These are phyloP conservation scores for Drosophila bifasciata DNA, from an alignment of 1,140 invertebrate genomes.

Conservation along the genomic window DNA sequence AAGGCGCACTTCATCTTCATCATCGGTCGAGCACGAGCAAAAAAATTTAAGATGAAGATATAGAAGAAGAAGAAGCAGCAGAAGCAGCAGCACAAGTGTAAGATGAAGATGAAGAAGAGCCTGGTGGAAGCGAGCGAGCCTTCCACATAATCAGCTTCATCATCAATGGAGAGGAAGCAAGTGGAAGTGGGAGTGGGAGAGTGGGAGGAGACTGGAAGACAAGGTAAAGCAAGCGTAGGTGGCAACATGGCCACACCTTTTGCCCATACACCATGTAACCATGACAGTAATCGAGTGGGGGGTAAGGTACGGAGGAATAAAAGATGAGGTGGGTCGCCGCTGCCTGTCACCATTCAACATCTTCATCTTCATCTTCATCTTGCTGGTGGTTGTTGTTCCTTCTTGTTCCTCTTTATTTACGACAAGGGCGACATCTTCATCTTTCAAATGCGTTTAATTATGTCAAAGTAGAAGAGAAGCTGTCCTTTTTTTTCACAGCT, in stretches of 20 bases:
- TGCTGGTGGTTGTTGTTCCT: conserved; percentile 1
- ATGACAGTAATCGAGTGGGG: conserved; percentile 37
- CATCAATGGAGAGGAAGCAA: conserved; percentile 45
- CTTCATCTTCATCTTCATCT: conserved; percentile 32
- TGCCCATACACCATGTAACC: conserved; percentile 11
- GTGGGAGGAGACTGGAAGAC: neutral
- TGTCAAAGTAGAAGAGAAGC: conserved; percentile 65
- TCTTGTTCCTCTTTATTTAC: conserved; percentile 28
- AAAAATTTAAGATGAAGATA: conserved; percentile 39
- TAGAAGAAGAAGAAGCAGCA: conserved; percentile 12
- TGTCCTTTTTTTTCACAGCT: conserved; percentile 25
- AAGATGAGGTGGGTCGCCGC: neutral
- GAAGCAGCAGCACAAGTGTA: neutral
- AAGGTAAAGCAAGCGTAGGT: neutral
- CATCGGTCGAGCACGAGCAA: conserved; percentile 31
- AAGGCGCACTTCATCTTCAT: conserved; percentile 71
- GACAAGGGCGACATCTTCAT: conserved; percentile 69
- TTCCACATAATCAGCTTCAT: conserved; percentile 69
- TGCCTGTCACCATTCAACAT: conserved; percentile 19
- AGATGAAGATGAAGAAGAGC: neutral
- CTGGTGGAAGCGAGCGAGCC: conserved; percentile 3
- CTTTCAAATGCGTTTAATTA: conserved; percentile 82
- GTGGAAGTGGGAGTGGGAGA: neutral
- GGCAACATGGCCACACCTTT: conserved; percentile 55
- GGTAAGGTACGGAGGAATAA: no score